phyloP scores from a whole-genome alignment of 2,113 vertebrate species.

The Cryptomyrus ogoouensis region DNA sequence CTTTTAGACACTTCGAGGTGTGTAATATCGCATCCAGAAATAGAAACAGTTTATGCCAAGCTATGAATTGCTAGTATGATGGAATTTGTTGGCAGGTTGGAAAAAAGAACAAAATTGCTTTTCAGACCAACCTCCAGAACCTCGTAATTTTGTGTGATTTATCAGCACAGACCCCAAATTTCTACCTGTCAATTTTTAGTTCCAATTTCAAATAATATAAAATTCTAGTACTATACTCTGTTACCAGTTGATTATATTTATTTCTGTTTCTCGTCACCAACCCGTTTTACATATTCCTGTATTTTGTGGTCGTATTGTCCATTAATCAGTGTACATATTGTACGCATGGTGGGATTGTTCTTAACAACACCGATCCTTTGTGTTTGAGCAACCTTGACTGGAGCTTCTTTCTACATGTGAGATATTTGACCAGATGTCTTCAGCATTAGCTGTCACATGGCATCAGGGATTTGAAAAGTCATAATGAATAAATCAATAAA shows the following conservation, averaged over 20 bases:
- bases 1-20: not conserved
- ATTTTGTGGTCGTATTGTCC: not conserved
- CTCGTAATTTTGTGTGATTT: slow-evolving; percentile 6
- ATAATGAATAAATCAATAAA: not conserved
- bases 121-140: not conserved
- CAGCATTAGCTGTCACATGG: not conserved
- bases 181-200: not conserved
- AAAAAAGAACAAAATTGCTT: slow-evolving; percentile 11
- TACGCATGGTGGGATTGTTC: not conserved
- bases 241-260: not conserved
- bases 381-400: not conserved
- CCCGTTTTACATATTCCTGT: not conserved
- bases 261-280: not conserved
- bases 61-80: slow-evolving; percentile 6
- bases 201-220: not conserved
- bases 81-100: slow-evolving; percentile 12
- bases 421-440: not conserved
- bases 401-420: not conserved
- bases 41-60: not conserved
- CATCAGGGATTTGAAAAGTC: not conserved
- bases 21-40: slow-evolving; percentile 12
- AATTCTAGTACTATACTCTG: not conserved
- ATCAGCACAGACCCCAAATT: not conserved
- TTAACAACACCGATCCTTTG: not conserved
- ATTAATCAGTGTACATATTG: not conserved